These are phyloP conservation scores for Alosa sapidissima DNA, from an alignment of 2,797 vertebrate genomes.

Conservation along the genomic window DNA sequence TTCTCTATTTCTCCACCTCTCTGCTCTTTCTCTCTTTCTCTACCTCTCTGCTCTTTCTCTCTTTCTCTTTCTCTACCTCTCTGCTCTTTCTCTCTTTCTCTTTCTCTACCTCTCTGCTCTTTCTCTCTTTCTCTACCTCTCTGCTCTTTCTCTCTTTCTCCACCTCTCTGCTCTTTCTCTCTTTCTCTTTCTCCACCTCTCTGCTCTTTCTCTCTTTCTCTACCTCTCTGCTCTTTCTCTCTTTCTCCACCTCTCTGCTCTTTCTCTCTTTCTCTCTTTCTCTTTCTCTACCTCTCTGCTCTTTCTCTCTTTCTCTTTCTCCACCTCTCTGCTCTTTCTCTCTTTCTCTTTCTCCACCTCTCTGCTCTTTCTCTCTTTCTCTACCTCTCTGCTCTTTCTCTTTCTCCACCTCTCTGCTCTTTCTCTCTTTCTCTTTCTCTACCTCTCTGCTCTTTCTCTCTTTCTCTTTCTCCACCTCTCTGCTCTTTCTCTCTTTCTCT, in stretches of 20 bases:
- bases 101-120: slow-evolving; percentile 38
- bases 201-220: slow-evolving; percentile 33
- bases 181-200: slow-evolving; percentile 31
- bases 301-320: slow-evolving; percentile 48
- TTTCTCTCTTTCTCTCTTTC: no score
- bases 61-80: no score
- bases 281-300: slow-evolving; percentile 49
- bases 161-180: no score
- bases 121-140: slow-evolving; percentile 9
- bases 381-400: slow-evolving; percentile 49
- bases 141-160: no score
- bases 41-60: slow-evolving; percentile 34
- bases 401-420: slow-evolving; percentile 29
- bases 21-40: slow-evolving; percentile 35
- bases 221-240: slow-evolving; percentile 40
- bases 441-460: no score
- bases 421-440: no score
- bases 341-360: no score
- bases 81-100: no score
- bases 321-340: no score
- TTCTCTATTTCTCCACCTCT: no score
- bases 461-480: slow-evolving; percentile 51
- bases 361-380: no score
- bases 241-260: slow-evolving; percentile 26
- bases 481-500: slow-evolving; percentile 55